Evolutionary conservation across 2,113 vertebrate species (phyloP).

Genomic region (Verasper variegatus): DNA sequence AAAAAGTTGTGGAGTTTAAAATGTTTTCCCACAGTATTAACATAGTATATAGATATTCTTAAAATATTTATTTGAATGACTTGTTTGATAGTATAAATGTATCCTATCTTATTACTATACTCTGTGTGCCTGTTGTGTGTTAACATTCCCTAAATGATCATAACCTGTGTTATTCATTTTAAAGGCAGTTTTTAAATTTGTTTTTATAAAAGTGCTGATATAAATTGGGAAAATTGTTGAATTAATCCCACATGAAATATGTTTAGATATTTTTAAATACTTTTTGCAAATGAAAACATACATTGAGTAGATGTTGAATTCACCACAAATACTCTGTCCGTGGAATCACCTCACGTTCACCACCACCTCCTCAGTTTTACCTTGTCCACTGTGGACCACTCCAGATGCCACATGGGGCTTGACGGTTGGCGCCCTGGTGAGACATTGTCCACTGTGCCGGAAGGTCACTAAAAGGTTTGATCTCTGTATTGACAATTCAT

Average conservation of each 20-base stretch:
- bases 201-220: background rate
- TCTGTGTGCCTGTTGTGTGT: background rate
- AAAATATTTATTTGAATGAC: no score
- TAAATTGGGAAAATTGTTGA: no score
- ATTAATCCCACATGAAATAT: no score
- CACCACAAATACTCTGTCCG: conserved; percentile 21
- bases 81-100: no score
- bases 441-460: conserved; percentile 51
- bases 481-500: conserved; percentile 50
- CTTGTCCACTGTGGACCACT: conserved; percentile 57
- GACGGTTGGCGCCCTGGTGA: conserved; percentile 31
- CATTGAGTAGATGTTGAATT: conserved; percentile 38
- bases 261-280: no score
- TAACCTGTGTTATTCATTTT: background rate
- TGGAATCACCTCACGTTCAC: conserved; percentile 33
- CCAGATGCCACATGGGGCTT: conserved; percentile 47
- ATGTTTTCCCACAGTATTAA: no score
- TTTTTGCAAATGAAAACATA: background rate
- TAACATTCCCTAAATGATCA: background rate
- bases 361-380: conserved; percentile 32
- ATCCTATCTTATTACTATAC: no score
- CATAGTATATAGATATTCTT: no score
- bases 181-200: background rate
- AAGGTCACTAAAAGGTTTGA: conserved; percentile 66
- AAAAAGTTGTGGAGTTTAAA: no score